phyloP scores from a whole-genome alignment of 2,797 vertebrate species.

The Megaceryle alcyon region DNA sequence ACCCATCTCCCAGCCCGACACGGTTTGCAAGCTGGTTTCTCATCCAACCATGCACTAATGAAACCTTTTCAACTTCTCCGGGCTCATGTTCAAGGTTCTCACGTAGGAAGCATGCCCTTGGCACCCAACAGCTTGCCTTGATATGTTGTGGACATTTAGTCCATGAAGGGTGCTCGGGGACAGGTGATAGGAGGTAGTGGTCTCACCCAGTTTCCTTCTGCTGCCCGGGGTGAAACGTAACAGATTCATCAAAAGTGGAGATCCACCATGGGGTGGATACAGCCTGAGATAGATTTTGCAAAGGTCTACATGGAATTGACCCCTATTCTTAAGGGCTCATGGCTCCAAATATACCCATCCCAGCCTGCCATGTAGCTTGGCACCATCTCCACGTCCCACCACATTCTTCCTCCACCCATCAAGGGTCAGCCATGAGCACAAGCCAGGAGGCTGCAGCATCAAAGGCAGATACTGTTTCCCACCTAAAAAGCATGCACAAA shows the following conservation, averaged over 20 bases:
- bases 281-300: neutral
- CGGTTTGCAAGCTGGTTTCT: neutral
- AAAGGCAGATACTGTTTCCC: neutral
- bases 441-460: neutral
- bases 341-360: neutral
- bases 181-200: fast-evolving
- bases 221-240: neutral
- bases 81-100: fast-evolving
- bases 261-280: neutral
- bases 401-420: neutral
- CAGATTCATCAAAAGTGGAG: neutral
- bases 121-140: neutral
- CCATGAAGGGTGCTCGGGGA: neutral
- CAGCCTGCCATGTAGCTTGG: fast-evolving
- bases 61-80: neutral
- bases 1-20: neutral
- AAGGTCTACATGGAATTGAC: neutral
- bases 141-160: fast-evolving
- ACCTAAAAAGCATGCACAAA: neutral
- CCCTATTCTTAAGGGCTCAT: neutral
- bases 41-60: neutral
- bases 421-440: neutral
- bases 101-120: fast-evolving
- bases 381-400: neutral
- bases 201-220: neutral